Conservation (phyloP, 2,113 vertebrate genomes). For the Apistogramma diplotaenia region DNA sequence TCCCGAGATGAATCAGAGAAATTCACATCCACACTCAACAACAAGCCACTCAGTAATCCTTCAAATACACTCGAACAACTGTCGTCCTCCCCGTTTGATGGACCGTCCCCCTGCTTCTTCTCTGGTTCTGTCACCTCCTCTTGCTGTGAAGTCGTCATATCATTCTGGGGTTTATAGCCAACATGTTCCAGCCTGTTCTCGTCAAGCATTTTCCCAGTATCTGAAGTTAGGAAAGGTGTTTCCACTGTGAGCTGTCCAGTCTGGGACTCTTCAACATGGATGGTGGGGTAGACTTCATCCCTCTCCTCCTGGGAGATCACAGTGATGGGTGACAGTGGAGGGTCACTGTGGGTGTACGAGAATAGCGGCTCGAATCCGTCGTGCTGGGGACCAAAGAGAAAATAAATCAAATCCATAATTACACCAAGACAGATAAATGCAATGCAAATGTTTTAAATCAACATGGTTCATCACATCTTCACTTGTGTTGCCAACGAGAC, state of each 20-base stretch:
- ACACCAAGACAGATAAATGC: not conserved
- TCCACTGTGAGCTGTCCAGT: not conserved
- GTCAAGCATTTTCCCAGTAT: not conserved
- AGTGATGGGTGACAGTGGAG: slow-evolving; percentile 71
- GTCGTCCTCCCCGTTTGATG: not conserved
- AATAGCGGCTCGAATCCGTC: slow-evolving; percentile 31
- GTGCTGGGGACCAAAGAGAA: slow-evolving; percentile 41
- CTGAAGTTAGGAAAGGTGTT: not conserved
- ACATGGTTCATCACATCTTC: not conserved
- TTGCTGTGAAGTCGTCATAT: not conserved
- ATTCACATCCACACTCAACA: slow-evolving; percentile 27
- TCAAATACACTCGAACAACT: not conserved
- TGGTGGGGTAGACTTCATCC: slow-evolving; percentile 43
- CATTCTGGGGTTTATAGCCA: slow-evolving; percentile 65
- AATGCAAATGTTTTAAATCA: not conserved
- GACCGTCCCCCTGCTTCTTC: not conserved
- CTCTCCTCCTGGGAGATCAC: slow-evolving; percentile 42
- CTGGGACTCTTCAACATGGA: not conserved
- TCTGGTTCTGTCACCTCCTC: slow-evolving; percentile 26
- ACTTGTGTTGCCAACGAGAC: not conserved
- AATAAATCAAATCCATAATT: not conserved
- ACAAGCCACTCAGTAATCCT: slow-evolving; percentile 27
- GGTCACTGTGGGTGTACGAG: slow-evolving; percentile 54
- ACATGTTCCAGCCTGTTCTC: slow-evolving; percentile 2
- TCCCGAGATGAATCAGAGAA: not conserved